Percentiles rank a stretch among this genome's conserved stretches.
phyloP scores from a whole-genome alignment of 2,113 vertebrate species.

The Leptodactylus fuscus region DNA sequence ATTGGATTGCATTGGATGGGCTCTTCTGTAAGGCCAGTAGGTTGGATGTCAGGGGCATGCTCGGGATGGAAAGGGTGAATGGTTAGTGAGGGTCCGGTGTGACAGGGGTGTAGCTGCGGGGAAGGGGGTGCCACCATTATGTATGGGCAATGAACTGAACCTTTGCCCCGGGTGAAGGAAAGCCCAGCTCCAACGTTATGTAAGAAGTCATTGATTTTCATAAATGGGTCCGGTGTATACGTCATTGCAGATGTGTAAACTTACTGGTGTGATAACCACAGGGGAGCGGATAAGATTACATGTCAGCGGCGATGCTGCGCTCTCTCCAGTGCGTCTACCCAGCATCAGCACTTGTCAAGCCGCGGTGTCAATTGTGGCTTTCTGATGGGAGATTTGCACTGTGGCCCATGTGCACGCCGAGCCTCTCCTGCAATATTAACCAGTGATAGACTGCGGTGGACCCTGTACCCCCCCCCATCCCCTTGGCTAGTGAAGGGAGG shows the following conservation, averaged over 20 bases:
- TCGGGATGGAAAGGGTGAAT: constrained; percentile 8
- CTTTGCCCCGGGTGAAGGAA: too few species aligned
- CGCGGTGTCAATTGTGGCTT: not conserved
- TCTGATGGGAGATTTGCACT: constrained; percentile 3
- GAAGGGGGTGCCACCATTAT: too few species aligned
- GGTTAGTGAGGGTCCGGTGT: not conserved
- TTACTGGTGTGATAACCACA: constrained; percentile 60
- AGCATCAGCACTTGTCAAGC: not conserved
- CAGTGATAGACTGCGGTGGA: not conserved
- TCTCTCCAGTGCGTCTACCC: not conserved
- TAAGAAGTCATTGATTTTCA: constrained; percentile 66
- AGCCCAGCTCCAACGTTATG: constrained; percentile 72
- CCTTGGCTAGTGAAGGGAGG: too few species aligned
- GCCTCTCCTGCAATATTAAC: constrained; percentile 21
- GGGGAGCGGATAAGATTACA: constrained; percentile 51
- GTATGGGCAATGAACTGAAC: too few species aligned
- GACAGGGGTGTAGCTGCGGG: too few species aligned
- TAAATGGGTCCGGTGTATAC: constrained; percentile 50
- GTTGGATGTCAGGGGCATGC: not conserved
- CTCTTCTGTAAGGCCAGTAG: not conserved
- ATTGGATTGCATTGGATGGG: too few species aligned
- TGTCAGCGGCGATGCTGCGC: constrained; percentile 39
- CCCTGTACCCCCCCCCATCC: not conserved
- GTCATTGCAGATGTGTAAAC: constrained; percentile 68
- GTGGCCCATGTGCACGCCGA: not conserved